Base-by-base conservation (phyloP, 1,140 invertebrate species). In the Eriocheir sinensis region DNA sequence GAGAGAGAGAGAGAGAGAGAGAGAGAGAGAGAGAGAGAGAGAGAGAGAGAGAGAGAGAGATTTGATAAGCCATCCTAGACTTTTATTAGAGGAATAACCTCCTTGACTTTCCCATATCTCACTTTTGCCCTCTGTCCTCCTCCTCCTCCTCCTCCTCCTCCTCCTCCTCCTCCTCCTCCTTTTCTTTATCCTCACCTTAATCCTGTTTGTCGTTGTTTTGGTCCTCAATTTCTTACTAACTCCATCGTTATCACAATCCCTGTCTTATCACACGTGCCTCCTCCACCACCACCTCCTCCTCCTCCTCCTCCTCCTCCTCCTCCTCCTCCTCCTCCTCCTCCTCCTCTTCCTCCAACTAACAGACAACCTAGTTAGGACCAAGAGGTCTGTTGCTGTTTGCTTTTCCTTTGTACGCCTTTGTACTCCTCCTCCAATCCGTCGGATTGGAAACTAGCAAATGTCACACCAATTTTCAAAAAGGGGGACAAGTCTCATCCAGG, bases 1-100 rank as follows among this genome's bases (percentile, higher is more conserved):
- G 60, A 72, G 60, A 72, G 60, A 72, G 60, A 72, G 60, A 72
- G 60, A 72, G 60, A 72, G 27, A 60, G 53, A 60, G 53, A 60
- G 53, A 60, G 53, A 60, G 53, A 60, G 53, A 60, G 53, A 60
- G 53, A 60, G 53, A 60, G 6, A 9, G 4, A 60, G 17, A 21
- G 21, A 60, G 15, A 48, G 15, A 48, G 15, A 6, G 15, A 6
- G 44, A 4, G 15, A 15, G 4, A n/a, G 60, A n/a, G 27, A n/a
- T 21, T 72, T 53, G 48, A 53, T 72, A 72, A 2, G 0, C 60
- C 60, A n/a, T 72, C 27, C n/a, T 72, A 72, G 60, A n/a, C 27
- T n/a, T 72, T 60, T 60, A 21, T 72, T 72, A 21, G n/a, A 1
- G 4, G 4, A 48, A 15, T 48, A n/a, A n/a, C n/a, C 60, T 72